Evolutionary conservation across 2,797 vertebrate genomes (phyloP).

Genomic region (Linurgus olivaceus): DNA sequence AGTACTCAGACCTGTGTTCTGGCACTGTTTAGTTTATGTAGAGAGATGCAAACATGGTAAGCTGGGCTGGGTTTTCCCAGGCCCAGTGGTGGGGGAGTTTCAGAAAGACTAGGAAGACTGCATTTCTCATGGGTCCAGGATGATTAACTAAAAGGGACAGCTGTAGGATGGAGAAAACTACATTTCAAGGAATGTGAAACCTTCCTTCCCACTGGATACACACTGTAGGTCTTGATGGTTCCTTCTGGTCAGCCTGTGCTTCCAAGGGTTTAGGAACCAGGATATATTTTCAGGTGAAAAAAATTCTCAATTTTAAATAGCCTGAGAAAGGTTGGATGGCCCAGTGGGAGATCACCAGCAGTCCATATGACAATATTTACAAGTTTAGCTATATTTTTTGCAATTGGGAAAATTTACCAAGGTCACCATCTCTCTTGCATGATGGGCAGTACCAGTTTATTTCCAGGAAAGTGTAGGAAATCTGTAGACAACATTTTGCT

Average conservation of each 20-base stretch:
- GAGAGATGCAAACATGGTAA: not conserved
- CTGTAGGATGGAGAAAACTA: not conserved
- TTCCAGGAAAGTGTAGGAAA: not conserved
- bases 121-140: not conserved
- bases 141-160: not conserved
- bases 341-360: not conserved
- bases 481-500: not conserved
- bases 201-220: not conserved
- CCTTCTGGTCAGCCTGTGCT: not conserved
- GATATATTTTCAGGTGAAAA: not conserved
- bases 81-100: not conserved
- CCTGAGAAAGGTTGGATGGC: not conserved
- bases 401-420: not conserved
- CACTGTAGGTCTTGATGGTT: fast-evolving
- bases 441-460: not conserved
- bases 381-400: not conserved
- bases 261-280: not conserved
- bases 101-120: not conserved
- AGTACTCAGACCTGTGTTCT: not conserved
- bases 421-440: not conserved
- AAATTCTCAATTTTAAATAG: not conserved
- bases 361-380: not conserved
- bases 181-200: not conserved
- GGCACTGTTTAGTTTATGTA: not conserved
- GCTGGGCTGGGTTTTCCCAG: not conserved